phyloP scores from a whole-genome alignment of 2,888 invertebrate species.

The Suillia variegata region DNA sequence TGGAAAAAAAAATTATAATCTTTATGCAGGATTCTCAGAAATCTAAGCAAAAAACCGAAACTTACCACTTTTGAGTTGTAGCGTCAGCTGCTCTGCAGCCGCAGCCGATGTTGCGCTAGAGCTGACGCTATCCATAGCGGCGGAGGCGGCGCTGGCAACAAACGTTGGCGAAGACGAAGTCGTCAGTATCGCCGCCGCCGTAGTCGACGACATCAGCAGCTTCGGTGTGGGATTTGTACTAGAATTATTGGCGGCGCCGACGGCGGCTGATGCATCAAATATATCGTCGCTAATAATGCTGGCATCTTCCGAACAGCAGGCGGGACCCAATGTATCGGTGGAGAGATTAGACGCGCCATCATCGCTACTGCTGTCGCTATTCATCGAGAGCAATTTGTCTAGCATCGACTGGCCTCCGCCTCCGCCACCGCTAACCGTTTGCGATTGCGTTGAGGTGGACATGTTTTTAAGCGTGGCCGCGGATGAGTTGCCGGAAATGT shows the following conservation, averaged over 20 bases:
- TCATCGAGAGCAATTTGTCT: slow-evolving; percentile 57
- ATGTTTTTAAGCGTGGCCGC: slow-evolving; percentile 27
- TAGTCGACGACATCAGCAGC: slow-evolving; percentile 12
- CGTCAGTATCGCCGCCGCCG: no score
- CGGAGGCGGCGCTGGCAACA: background rate
- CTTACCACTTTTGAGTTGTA: no score
- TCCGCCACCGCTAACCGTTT: no score
- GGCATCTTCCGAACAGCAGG: slow-evolving; percentile 53
- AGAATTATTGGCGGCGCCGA: slow-evolving; percentile 23
- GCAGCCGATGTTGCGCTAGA: slow-evolving; percentile 7
- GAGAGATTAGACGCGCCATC: slow-evolving; percentile 54
- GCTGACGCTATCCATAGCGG: background rate
- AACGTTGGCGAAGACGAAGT: slow-evolving; percentile 10
- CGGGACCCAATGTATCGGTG: slow-evolving; percentile 51
- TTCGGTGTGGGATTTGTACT: background rate
- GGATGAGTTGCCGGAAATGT: slow-evolving; percentile 26
- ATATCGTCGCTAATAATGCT: slow-evolving; percentile 56
- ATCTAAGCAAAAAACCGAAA: no score
- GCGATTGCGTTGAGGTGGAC: slow-evolving; percentile 26
- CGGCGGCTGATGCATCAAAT: slow-evolving; percentile 40
- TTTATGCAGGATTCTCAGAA: no score
- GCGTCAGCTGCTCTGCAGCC: slow-evolving; percentile 26
- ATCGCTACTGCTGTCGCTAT: slow-evolving; percentile 54
- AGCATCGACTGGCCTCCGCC: slow-evolving; percentile 56
- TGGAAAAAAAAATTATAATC: background rate